A percentile compares a stretch with the other conserved stretches of the same genome.
Conservation (phyloP, 2,113 vertebrate genomes). For the Catharus fuscescens region DNA sequence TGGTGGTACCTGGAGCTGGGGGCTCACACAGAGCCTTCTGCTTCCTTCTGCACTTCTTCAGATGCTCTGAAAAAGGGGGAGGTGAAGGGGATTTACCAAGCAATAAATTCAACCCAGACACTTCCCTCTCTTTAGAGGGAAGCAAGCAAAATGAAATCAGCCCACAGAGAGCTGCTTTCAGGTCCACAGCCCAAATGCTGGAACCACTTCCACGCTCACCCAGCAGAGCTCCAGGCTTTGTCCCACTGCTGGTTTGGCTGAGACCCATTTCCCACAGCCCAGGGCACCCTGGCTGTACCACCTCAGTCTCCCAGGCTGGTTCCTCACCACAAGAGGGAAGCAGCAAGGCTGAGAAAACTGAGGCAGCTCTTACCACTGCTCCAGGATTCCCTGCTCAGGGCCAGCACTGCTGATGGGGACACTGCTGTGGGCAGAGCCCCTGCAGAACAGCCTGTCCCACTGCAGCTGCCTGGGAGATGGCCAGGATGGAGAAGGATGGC, state of each 20-base stretch:
- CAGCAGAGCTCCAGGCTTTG: not conserved
- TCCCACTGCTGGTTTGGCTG: not conserved
- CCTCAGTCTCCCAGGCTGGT: not conserved
- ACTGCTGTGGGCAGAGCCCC: not conserved
- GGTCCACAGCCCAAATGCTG: not conserved
- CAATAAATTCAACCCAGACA: not conserved
- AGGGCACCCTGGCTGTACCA: not conserved
- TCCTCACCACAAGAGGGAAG: constrained; percentile 28
- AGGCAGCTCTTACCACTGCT: not conserved
- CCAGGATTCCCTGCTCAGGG: not conserved
- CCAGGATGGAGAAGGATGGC: not conserved
- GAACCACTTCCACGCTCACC: not conserved
- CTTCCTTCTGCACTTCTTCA: not conserved
- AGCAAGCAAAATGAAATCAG: not conserved
- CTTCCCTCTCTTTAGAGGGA: not conserved
- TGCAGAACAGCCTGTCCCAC: not conserved
- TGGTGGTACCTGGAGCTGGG: not conserved
- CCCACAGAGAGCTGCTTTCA: not conserved
- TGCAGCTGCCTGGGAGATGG: not conserved
- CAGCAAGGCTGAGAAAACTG: not conserved
- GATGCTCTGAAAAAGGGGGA: constrained; percentile 16
- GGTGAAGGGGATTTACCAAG: not conserved
- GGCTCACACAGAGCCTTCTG: not conserved
- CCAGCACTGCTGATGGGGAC: not conserved
- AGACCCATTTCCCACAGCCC: not conserved